A percentile compares a stretch with the other conserved stretches of the same genome.
phyloP scores from a whole-genome alignment of 2,113 vertebrate species.

The Zootoca vivipara region DNA sequence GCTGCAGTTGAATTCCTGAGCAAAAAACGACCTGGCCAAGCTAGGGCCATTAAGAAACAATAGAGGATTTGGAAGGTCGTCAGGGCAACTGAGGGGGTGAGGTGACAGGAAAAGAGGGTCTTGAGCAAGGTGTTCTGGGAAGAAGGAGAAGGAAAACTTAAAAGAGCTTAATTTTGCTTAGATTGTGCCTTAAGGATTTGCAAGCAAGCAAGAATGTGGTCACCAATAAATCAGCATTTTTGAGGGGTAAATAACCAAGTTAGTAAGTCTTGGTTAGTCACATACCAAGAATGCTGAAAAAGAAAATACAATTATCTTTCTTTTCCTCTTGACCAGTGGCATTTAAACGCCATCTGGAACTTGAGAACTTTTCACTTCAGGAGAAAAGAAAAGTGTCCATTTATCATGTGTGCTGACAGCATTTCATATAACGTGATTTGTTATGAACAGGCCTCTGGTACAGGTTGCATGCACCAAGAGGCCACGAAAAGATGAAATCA shows the following conservation, averaged over 20 bases:
- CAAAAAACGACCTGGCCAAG: no score
- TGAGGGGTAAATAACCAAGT: not conserved
- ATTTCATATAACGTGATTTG: constrained; percentile 19
- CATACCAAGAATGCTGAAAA: not conserved
- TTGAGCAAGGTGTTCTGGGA: no score
- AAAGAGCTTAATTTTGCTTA: not conserved
- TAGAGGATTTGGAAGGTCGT: no score
- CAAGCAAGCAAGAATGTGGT: not conserved
- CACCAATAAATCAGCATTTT: not conserved
- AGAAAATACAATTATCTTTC: constrained; percentile 15
- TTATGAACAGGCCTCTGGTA: not conserved
- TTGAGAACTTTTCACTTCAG: constrained; percentile 5
- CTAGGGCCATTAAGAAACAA: no score
- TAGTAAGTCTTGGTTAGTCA: not conserved
- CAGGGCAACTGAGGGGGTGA: no score
- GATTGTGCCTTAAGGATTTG: not conserved
- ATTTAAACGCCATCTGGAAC: constrained; percentile 17
- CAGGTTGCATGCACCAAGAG: not conserved
- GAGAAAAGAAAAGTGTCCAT: not conserved
- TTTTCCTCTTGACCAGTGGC: constrained; percentile 27
- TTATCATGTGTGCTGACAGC: constrained; percentile 11
- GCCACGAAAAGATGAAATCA: not conserved
- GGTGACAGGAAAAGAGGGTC: no score
- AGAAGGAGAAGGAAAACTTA: not conserved
- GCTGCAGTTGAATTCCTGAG: no score